A percentile compares a stretch with the other conserved stretches of the same genome.
phyloP scores from a whole-genome alignment of 2,888 invertebrate species.

The Polyommatus iphigenia region DNA sequence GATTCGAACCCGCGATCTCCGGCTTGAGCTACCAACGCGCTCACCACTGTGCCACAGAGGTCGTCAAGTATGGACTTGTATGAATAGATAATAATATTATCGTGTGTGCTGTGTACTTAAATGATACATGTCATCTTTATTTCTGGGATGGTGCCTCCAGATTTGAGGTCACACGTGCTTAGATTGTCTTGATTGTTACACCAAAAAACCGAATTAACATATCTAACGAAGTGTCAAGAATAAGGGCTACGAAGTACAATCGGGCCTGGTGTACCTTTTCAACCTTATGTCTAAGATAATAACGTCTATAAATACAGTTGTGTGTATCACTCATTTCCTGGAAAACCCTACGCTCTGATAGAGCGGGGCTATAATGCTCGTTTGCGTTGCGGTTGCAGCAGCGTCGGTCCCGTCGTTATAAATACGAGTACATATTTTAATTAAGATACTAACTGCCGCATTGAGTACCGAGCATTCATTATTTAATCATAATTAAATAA shows the following conservation, averaged over 20 bases:
- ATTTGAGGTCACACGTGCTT: neutral
- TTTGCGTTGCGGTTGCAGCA: too few species aligned
- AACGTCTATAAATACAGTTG: neutral
- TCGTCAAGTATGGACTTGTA: too few species aligned
- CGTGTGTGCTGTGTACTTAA: neutral
- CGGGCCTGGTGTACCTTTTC: neutral
- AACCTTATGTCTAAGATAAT: neutral
- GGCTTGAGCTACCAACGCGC: too few species aligned
- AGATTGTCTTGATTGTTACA: neutral
- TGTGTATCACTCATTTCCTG: neutral
- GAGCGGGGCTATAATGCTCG: neutral
- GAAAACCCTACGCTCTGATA: neutral
- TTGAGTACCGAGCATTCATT: too few species aligned
- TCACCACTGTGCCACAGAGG: too few species aligned
- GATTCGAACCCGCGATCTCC: too few species aligned
- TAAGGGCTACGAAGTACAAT: neutral
- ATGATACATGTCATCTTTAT: neutral
- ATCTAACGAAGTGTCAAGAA: constrained; percentile 10
- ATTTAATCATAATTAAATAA: too few species aligned
- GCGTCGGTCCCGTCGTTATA: too few species aligned
- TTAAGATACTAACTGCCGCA: too few species aligned
- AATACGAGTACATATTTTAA: too few species aligned
- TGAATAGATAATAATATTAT: too few species aligned
- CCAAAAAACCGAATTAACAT: neutral
- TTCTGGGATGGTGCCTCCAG: neutral